These are phyloP conservation scores for Chaenocephalus aceratus DNA, from an alignment of 2,113 vertebrate species.

Conservation along the genomic window DNA sequence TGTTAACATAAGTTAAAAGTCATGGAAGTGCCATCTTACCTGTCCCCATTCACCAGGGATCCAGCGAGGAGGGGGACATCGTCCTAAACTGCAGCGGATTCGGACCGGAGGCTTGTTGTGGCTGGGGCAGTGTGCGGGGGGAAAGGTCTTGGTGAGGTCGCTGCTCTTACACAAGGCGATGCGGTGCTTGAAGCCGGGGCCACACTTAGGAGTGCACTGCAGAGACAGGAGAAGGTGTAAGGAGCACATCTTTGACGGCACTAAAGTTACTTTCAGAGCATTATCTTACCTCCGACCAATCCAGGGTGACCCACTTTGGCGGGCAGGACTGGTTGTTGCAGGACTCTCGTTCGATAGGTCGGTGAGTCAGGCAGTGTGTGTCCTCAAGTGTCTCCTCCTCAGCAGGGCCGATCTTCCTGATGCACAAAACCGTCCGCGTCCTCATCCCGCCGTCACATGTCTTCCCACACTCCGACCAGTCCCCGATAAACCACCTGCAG, in stretches of 20 bases:
- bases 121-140: conserved; percentile 88
- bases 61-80: conserved; percentile 97
- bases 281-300: conserved; percentile 95
- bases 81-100: conserved; percentile 93
- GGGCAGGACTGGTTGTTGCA: conserved; percentile 98
- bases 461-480: conserved; percentile 96
- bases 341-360: conserved; percentile 91
- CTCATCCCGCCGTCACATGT: conserved; percentile 94
- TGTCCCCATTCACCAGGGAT: conserved; percentile 97
- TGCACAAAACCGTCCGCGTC: conserved; percentile 92
- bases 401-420: conserved; percentile 91
- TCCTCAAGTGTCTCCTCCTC: conserved; percentile 95
- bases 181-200: conserved; percentile 96
- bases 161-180: conserved; percentile 97
- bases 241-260: background rate
- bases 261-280: background rate
- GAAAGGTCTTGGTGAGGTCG: conserved; percentile 94
- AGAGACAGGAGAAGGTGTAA: background rate
- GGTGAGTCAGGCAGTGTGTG: conserved; percentile 92
- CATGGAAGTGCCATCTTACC: conserved; percentile 79
- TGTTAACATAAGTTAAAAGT: background rate
- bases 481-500: conserved; percentile 95
- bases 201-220: conserved; percentile 92
- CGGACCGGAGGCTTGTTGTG: conserved; percentile 93
- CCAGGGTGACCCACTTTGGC: conserved; percentile 95